Base-by-base conservation (phyloP, 2,797 vertebrate species). In the Myoxocephalus aenaeus region DNA sequence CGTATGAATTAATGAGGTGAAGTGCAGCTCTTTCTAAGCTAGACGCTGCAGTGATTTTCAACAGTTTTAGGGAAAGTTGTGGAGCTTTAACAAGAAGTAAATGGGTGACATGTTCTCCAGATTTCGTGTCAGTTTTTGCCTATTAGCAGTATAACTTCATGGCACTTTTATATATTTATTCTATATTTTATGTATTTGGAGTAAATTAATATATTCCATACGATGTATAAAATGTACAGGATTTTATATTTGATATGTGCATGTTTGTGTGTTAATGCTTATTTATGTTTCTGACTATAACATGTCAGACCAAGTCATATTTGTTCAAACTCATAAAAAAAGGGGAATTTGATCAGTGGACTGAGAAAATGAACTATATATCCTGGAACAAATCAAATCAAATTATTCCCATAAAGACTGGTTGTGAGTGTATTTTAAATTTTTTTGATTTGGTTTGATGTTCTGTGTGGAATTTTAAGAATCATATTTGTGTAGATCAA, bases 1-100 rank as follows among this genome's bases (percentile, higher is more conserved):
- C 65, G 34, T 7, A 1, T 57, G 42, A 59, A 66, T 7, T 70
- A 77, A 87, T 75, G 70, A 68, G 57, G 29, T 42, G 48, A 61
- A 27, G 18, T 67, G n/a, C 1, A 51, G 10, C 34, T 70, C 6
- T 72, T 46, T 80, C 29, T 12, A 54, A 64, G 4, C 3, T 48
- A 4, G 40, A 27, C 10, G 44, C 40, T 59, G 17, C 36, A 48
- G 25, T 61, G 27, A 59, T 65, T 66, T 59, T 17, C 29, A 48
- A 34, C 48, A 58, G 14, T 70, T 79, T 50, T 13, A 2, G 22
- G 15, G 7, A 51, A 12, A 7, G 2, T 36, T 50, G 20, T 32
- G 22, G 40, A 63, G 51, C 65, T 44, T 68, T 32, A 85, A 64
- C 27, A 69, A 66, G 34, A 59, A 82, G 44, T 2, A 59, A 53